phyloP scores from a whole-genome alignment of 2,888 invertebrate genomes.

The Resseliella maxima region DNA sequence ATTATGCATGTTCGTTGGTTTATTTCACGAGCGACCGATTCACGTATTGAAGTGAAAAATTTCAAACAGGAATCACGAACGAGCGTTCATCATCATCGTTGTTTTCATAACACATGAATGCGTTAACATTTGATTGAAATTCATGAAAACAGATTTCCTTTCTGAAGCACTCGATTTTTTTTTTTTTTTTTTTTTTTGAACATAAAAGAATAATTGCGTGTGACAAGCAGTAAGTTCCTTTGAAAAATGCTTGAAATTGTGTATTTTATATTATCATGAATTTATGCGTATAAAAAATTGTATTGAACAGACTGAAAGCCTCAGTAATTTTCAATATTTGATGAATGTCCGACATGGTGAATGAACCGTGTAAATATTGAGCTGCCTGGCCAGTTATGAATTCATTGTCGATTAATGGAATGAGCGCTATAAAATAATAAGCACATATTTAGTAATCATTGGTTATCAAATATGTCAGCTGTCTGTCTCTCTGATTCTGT shows the following conservation, averaged over 20 bases:
- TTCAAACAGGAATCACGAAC: not conserved
- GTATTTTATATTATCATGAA: not conserved
- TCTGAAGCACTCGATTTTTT: not conserved
- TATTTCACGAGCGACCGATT: too few species aligned
- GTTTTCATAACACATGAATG: constrained; percentile 13
- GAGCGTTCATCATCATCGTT: not conserved
- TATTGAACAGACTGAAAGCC: not conserved
- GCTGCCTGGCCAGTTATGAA: too few species aligned
- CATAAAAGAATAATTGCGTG: not conserved
- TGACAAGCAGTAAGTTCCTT: not conserved
- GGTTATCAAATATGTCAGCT: not conserved
- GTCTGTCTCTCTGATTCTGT: not conserved
- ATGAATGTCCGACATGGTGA: not conserved
- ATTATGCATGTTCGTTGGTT: too few species aligned
- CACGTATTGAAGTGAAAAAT: not conserved
- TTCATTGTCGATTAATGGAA: not conserved
- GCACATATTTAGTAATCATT: not conserved
- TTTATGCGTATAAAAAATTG: not conserved
- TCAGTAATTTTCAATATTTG: not conserved
- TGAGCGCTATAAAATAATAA: not conserved
- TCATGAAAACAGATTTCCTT: not conserved
- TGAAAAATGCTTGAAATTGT: not conserved
- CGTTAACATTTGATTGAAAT: not conserved
- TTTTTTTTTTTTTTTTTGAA: not conserved
- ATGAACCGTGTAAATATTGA: not conserved